phyloP scores from a whole-genome alignment of 1,140 invertebrate species.

The Drusus annulatus region DNA sequence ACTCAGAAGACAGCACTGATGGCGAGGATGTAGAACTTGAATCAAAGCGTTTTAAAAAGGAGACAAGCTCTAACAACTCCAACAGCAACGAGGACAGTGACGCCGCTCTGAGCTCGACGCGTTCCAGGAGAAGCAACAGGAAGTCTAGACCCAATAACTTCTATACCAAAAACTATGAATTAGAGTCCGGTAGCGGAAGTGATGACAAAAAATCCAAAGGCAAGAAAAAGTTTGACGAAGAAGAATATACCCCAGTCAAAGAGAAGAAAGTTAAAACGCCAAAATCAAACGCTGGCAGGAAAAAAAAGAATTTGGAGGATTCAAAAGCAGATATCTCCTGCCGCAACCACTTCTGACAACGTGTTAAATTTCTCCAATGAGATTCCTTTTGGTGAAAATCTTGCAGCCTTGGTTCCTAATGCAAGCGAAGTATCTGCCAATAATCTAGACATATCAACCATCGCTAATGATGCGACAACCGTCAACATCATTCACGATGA shows the following conservation, averaged over 20 bases:
- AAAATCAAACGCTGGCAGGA: not conserved
- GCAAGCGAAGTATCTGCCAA: not conserved
- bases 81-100: conserved; percentile 23
- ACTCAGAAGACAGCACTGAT: not conserved
- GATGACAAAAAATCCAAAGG: not conserved
- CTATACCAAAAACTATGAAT: conserved; percentile 35
- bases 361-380: conserved; percentile 3
- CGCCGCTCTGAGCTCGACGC: not conserved
- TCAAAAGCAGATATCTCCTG: not conserved
- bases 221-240: conserved; percentile 5
- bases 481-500: not conserved
- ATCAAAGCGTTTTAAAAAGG: not conserved
- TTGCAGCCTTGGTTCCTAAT: not conserved
- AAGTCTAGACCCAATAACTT: conserved; percentile 40
- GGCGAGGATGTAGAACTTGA: not conserved
- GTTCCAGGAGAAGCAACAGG: conserved; percentile 25
- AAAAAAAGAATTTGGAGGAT: not conserved
- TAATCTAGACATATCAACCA: not conserved
- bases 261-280: conserved; percentile 19
- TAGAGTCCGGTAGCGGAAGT: conserved; percentile 38
- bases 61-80: conserved; percentile 3
- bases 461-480: not conserved
- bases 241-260: conserved; percentile 35
- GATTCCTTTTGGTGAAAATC: not conserved
- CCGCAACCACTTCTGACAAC: not conserved